phyloP scores from a whole-genome alignment of 2,797 vertebrate species.

The Semotilus atromaculatus region DNA sequence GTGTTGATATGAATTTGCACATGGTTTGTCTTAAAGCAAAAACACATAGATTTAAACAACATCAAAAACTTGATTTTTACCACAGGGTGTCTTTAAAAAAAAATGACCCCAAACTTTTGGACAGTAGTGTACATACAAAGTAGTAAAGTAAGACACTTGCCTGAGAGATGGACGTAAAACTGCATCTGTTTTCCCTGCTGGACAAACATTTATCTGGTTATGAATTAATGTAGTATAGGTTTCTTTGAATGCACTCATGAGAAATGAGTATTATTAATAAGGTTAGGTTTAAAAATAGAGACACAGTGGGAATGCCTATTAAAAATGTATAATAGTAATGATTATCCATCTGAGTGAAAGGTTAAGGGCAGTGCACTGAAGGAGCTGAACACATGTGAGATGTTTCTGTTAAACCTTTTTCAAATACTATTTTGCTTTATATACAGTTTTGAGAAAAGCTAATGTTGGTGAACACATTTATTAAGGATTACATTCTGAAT shows the following conservation, averaged over 20 bases:
- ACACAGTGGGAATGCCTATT: constrained; percentile 31
- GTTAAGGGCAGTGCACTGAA: constrained; percentile 12
- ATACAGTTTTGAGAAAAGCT: background rate
- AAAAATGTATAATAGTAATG: constrained; percentile 38
- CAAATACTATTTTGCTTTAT: too few relatives aligned
- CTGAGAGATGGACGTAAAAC: background rate
- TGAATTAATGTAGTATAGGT: background rate
- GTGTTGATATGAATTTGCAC: too few relatives aligned
- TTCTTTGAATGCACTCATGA: constrained; percentile 21
- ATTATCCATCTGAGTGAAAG: constrained; percentile 25
- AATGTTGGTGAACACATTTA: background rate
- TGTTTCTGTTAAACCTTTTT: background rate
- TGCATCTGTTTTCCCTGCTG: background rate
- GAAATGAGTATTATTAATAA: constrained; percentile 17
- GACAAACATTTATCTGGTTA: background rate
- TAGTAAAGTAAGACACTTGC: background rate
- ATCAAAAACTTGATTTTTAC: too few relatives aligned
- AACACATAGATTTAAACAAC: too few relatives aligned
- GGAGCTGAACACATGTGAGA: background rate
- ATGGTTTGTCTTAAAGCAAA: too few relatives aligned
- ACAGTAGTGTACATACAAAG: background rate
- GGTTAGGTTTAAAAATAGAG: constrained; percentile 31
- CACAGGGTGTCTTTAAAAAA: background rate
- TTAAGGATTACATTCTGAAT: background rate
- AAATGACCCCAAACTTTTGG: background rate